Conservation (phyloP, 2,888 invertebrate species). For the Artemia sinica region DNA sequence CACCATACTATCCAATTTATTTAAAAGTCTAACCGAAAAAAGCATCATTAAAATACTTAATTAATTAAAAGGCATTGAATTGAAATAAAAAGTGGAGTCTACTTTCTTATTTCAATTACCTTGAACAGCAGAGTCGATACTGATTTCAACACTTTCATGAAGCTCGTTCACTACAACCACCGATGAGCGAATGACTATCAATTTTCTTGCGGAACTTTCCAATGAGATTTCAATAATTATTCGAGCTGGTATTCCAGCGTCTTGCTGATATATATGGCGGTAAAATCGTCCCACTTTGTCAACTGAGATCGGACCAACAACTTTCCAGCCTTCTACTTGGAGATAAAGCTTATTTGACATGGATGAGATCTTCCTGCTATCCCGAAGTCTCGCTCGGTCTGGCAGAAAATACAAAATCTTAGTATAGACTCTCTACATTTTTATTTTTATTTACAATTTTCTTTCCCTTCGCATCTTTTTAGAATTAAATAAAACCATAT, state of each 20-base stretch:
- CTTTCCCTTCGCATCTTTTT: no score
- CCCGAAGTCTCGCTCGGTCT: slow-evolving; percentile 1
- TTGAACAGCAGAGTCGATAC: slow-evolving; percentile 41
- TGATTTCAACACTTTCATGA: slow-evolving; percentile 50
- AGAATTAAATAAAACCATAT: no score
- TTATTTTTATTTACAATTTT: no score
- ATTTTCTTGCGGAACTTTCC: slow-evolving; percentile 81
- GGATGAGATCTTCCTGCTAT: slow-evolving; percentile 18
- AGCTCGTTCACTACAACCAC: slow-evolving; percentile 59
- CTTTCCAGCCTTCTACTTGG: slow-evolving; percentile 73
- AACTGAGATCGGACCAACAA: slow-evolving; percentile 72
- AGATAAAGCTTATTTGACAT: slow-evolving; percentile 63
- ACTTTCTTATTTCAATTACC: not conserved
- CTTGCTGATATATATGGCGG: slow-evolving; percentile 35
- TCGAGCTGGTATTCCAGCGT: slow-evolving; percentile 42
- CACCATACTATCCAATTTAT: slow-evolving; percentile 30
- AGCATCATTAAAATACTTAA: no score
- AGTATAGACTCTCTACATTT: no score
- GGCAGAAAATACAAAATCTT: not conserved
- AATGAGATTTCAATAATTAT: slow-evolving; percentile 60
- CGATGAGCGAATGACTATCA: slow-evolving; percentile 80
- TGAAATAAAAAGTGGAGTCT: not conserved
- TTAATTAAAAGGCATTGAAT: no score
- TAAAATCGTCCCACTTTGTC: slow-evolving; percentile 91
- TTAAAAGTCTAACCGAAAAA: no score